Conservation (phyloP, 2,797 vertebrate genomes). For the Siniperca undulata region DNA sequence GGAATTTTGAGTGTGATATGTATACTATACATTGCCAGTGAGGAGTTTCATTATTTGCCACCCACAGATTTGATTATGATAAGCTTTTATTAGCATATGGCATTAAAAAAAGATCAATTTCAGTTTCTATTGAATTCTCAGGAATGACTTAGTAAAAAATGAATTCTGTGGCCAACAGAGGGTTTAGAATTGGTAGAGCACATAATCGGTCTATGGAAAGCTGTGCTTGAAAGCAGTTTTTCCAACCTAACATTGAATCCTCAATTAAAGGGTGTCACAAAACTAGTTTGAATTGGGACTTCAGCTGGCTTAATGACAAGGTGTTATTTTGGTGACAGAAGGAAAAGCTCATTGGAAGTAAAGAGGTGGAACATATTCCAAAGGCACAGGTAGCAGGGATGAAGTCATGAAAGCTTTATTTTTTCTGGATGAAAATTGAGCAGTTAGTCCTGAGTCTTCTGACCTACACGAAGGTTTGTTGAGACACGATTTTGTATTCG, state of each 20-base stretch:
- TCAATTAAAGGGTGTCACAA: conserved; percentile 86
- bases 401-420: conserved; percentile 65
- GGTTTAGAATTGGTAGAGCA: conserved; percentile 85
- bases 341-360: conserved; percentile 79
- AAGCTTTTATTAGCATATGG: conserved; percentile 82
- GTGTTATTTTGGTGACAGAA: conserved; percentile 69
- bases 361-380: conserved; percentile 77
- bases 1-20: conserved; percentile 67
- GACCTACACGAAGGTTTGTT: conserved; percentile 48
- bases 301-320: conserved; percentile 84
- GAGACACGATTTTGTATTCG: conserved; percentile 50
- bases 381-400: conserved; percentile 67
- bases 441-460: conserved; percentile 57
- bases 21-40: conserved; percentile 70
- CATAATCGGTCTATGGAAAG: conserved; percentile 85
- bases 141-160: conserved; percentile 80
- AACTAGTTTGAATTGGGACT: conserved; percentile 85
- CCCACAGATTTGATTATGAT: conserved; percentile 85
- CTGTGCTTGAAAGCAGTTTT: conserved; percentile 83
- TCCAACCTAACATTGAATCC: conserved; percentile 82
- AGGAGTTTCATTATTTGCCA: conserved; percentile 75
- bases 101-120: conserved; percentile 84
- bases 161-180: conserved; percentile 82
- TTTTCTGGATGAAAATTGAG: conserved; percentile 60
- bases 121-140: conserved; percentile 82